phyloP scores from a whole-genome alignment of 37 sponge, comb jelly and placozoan genomes.

The Halichondria panicea region DNA sequence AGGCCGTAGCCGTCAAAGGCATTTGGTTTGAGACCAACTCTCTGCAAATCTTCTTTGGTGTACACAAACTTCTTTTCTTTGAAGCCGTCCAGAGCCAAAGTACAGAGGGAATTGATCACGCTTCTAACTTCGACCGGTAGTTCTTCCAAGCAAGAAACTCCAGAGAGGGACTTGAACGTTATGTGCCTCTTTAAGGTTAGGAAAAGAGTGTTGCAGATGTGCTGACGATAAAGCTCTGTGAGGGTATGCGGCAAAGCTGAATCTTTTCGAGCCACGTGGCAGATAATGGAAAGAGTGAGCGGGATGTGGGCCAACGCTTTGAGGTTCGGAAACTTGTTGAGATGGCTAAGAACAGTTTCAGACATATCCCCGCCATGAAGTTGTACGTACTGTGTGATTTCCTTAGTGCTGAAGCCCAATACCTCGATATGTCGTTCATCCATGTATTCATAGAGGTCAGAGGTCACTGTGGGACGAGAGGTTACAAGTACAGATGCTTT shows the following conservation, averaged over 20 bases:
- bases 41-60: not conserved
- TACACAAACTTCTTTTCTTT: slow-evolving; percentile 24
- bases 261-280: slow-evolving; percentile 1
- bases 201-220: slow-evolving; percentile 18
- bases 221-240: slow-evolving; percentile 16
- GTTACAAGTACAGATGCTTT: slow-evolving; percentile 40
- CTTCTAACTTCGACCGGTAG: not conserved
- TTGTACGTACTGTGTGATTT: slow-evolving; percentile 7
- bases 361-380: not conserved
- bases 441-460: slow-evolving; percentile 27
- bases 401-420: slow-evolving; percentile 1
- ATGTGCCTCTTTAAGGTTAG: not conserved
- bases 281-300: slow-evolving; percentile 37
- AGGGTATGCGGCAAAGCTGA: slow-evolving; percentile 16
- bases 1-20: slow-evolving; percentile 28
- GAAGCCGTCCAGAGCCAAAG: slow-evolving; percentile 31
- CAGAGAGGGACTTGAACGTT: not conserved
- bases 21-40: slow-evolving; percentile 3
- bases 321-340: slow-evolving; percentile 31
- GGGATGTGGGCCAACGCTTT: slow-evolving; percentile 43
- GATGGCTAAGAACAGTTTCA: not conserved
- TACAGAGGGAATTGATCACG: slow-evolving; percentile 2
- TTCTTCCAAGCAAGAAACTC: not conserved
- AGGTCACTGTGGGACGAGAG: slow-evolving; percentile 23
- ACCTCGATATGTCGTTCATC: slow-evolving; percentile 30